These are phyloP conservation scores for Miniopterus natalensis DNA, from an alignment of 2,113 vertebrate species.

Conservation along the genomic window DNA sequence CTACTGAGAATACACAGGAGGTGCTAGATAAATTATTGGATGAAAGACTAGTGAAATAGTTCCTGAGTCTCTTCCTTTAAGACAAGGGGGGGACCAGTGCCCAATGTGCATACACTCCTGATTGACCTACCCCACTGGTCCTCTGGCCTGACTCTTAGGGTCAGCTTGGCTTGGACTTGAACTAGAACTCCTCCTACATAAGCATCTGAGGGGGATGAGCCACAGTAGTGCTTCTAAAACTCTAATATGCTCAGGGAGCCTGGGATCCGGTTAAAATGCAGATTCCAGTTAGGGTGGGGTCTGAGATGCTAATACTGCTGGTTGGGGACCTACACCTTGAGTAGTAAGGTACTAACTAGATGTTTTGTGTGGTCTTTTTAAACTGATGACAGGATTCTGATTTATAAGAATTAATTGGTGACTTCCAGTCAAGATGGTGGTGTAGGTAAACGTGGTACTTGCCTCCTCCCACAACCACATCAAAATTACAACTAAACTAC, in stretches of 20 bases:
- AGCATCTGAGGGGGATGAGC: not conserved
- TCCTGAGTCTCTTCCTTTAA: not conserved
- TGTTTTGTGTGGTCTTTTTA: not conserved
- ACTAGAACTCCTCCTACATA: not conserved
- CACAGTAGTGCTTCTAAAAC: not conserved
- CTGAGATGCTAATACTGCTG: not conserved
- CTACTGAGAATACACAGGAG: not conserved
- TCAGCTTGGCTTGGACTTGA: not conserved
- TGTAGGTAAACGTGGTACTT: no score
- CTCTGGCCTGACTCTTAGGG: not conserved
- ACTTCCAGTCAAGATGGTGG: not conserved
- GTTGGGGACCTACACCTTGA: not conserved
- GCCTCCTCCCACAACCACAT: no score
- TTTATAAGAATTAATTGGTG: not conserved
- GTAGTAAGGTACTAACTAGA: not conserved
- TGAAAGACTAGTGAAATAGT: not conserved
- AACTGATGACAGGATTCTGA: not conserved
- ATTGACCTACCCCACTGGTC: not conserved
- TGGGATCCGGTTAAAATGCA: not conserved
- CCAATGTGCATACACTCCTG: not conserved
- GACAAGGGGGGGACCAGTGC: not conserved
- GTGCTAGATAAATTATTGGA: not conserved
- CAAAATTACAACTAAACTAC: no score
- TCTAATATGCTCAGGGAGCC: not conserved
- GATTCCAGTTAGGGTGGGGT: not conserved